These are phyloP conservation scores for Mimumesa dahlbomi DNA, from an alignment of 2,888 invertebrate genomes.

Conservation along the genomic window DNA sequence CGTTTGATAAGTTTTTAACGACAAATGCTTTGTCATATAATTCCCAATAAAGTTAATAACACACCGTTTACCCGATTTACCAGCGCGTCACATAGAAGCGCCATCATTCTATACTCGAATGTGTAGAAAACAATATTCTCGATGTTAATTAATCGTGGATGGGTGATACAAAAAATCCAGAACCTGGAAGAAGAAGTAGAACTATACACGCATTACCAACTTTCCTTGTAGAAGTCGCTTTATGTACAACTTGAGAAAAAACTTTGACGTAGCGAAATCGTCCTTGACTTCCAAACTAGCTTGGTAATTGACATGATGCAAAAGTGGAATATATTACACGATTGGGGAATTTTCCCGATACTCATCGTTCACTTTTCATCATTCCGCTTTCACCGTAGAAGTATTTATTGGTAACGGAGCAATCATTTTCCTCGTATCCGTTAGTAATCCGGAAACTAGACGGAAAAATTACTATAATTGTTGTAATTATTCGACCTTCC, in stretches of 20 bases:
- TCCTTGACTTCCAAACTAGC: constrained; percentile 25
- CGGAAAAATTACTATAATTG: neutral
- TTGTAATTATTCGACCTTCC: neutral
- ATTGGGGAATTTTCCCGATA: neutral
- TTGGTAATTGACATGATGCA: constrained; percentile 43
- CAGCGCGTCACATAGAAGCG: too few relatives aligned
- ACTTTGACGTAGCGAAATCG: constrained; percentile 21
- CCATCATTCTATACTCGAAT: too few relatives aligned
- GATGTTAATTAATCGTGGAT: too few relatives aligned
- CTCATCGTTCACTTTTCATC: neutral
- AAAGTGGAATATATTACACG: constrained; percentile 35
- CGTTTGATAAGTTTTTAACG: too few relatives aligned
- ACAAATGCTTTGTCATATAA: too few relatives aligned
- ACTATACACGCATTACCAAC: too few relatives aligned
- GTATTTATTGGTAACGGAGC: neutral
- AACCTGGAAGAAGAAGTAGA: too few relatives aligned
- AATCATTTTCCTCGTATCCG: neutral
- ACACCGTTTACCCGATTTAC: too few relatives aligned
- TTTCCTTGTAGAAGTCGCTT: too few relatives aligned
- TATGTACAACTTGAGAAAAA: neutral
- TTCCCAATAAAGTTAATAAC: too few relatives aligned
- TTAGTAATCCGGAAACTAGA: neutral
- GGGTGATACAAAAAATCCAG: too few relatives aligned
- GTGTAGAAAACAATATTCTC: too few relatives aligned
- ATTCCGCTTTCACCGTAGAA: neutral